Evolutionary conservation across 2,888 invertebrate species (phyloP), one percentile per base, ranked within the genome.

Genomic region (Sminthurides aquaticus): DNA sequence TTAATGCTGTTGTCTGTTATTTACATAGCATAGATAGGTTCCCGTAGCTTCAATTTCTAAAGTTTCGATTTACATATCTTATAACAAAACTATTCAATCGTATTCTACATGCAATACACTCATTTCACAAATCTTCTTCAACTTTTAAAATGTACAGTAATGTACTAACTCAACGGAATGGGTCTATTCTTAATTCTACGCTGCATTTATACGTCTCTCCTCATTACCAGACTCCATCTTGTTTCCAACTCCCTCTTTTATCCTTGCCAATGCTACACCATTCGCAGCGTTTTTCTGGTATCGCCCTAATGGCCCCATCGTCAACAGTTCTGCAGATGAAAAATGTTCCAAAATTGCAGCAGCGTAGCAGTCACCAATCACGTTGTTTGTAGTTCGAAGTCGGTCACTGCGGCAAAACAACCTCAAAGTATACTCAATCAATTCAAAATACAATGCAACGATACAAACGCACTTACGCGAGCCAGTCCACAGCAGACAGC

Each of bases 401-500:
- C 91, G 86, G 78, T 91, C 91, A 43, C 91, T 91, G 79, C 15
- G 5, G n/a, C n/a, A n/a, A n/a, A n/a, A n/a, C n/a, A n/a, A n/a
- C n/a, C n/a, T n/a, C n/a, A n/a, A n/a, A n/a, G n/a, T n/a, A n/a
- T n/a, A n/a, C 11, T 8, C 43, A 43, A 43, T 18, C 18, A 11
- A n/a, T n/a, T n/a, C n/a, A n/a, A n/a, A n/a, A n/a, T n/a, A n/a
- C n/a, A n/a, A n/a, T n/a, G n/a, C n/a, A n/a, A n/a, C n/a, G n/a
- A n/a, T n/a, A n/a, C n/a, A n/a, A n/a, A n/a, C n/a, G n/a, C 5
- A 86, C 89, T 86, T 78, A 92, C 91, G 91, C 89, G 75, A 92
- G 87, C 92, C 92, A 92, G 77, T 92, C 92, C 57, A 92, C 87
- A 64, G 91, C 90, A 76, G 91, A 90, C 3, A 92, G 81, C 5